phyloP scores from a whole-genome alignment of 2,113 vertebrate genomes.

The Tetrao urogallus region DNA sequence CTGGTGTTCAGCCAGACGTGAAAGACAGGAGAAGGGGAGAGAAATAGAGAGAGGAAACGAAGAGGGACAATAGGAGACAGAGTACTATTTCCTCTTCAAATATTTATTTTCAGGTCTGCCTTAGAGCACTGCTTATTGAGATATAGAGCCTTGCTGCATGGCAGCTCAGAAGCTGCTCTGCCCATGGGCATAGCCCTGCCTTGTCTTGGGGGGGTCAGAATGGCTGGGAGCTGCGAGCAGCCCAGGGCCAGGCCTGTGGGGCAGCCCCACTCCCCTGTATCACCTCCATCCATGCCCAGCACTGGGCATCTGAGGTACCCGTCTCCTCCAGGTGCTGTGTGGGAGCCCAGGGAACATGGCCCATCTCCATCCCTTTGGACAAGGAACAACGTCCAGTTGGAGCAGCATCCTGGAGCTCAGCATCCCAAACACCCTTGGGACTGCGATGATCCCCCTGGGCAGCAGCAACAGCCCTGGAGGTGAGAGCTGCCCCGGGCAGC shows the following conservation, averaged over 20 bases:
- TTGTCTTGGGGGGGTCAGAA: background rate
- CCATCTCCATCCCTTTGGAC: background rate
- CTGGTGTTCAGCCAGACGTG: slow-evolving; percentile 29
- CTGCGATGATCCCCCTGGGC: background rate
- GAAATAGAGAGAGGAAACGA: background rate
- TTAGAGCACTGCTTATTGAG: slow-evolving; percentile 44
- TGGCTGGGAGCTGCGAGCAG: background rate
- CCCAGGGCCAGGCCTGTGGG: background rate
- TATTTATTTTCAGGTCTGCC: slow-evolving; percentile 63
- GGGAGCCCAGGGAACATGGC: background rate
- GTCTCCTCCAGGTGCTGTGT: background rate
- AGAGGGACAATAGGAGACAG: slow-evolving; percentile 31
- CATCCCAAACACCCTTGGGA: background rate
- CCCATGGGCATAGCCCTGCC: background rate
- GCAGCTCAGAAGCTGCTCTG: background rate
- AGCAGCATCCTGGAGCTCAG: background rate
- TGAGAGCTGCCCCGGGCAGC: background rate
- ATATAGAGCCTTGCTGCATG: background rate
- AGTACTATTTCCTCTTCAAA: slow-evolving; percentile 60
- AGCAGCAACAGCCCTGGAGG: background rate
- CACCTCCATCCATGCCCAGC: background rate
- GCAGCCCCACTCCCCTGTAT: background rate
- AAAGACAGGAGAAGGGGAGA: background rate
- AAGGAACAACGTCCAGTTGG: background rate
- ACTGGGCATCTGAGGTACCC: background rate